phyloP scores from a whole-genome alignment of 2,113 vertebrate species.

The Murina feae region DNA sequence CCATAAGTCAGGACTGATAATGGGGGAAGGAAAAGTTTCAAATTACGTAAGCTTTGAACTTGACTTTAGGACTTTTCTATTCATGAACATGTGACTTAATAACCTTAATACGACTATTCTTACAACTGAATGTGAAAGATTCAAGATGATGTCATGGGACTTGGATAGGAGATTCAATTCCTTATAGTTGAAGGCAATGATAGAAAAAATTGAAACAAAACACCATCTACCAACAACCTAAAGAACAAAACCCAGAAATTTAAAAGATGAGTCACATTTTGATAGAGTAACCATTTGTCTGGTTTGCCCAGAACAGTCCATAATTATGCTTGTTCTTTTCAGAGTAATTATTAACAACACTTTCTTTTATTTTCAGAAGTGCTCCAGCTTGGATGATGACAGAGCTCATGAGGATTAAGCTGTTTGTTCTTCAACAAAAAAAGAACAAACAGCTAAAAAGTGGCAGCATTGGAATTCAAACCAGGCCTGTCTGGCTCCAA shows the following conservation, averaged over 20 bases:
- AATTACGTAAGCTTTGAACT: background rate
- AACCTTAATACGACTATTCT: background rate
- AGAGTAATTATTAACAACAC: background rate
- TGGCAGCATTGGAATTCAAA: background rate
- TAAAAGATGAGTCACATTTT: background rate
- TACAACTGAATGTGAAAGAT: background rate
- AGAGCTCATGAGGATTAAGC: background rate
- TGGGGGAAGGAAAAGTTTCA: background rate
- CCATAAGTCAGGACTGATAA: background rate
- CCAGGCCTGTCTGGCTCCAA: background rate
- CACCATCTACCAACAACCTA: background rate
- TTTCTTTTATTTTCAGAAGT: background rate
- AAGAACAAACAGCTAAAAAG: background rate
- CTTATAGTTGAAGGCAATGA: background rate
- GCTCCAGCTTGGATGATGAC: background rate
- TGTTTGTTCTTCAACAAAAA: no score
- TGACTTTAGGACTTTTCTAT: background rate
- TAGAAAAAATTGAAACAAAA: conserved; percentile 25
- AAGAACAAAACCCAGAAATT: background rate
- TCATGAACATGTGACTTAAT: background rate
- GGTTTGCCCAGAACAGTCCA: background rate
- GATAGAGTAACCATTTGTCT: background rate
- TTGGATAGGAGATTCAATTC: background rate
- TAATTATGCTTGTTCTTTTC: background rate
- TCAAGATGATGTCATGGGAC: background rate